Evolutionary conservation across 2,888 invertebrate genomes (phyloP).

Genomic region (Apodemia hepburni): DNA sequence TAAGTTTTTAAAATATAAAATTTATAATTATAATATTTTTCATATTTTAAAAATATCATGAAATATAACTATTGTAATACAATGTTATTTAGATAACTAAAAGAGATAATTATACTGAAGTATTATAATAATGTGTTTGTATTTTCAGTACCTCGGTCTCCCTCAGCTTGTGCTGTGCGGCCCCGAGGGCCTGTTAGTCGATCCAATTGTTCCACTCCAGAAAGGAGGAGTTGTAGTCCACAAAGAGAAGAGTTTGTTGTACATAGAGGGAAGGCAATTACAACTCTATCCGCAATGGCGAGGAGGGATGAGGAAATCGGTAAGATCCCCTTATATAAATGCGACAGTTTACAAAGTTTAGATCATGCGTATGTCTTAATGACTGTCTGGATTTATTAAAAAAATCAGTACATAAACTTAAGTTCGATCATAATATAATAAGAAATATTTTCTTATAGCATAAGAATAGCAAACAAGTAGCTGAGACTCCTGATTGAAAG

Average conservation of each 20-base stretch:
- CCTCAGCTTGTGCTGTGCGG: conserved; percentile 63
- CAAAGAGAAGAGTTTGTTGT: conserved; percentile 88
- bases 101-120: neutral
- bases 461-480: too few species aligned
- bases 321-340: conserved; percentile 16
- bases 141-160: conserved; percentile 71
- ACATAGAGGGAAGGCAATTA: conserved; percentile 88
- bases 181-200: conserved; percentile 41
- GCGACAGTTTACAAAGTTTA: neutral
- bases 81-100: neutral
- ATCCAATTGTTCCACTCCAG: conserved; percentile 67
- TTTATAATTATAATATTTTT: neutral
- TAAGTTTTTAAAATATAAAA: neutral
- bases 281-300: conserved; percentile 83
- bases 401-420: too few species aligned
- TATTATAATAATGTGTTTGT: neutral
- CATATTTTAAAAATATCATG: neutral
- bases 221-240: conserved; percentile 60
- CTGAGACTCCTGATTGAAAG: too few species aligned
- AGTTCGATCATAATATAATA: too few species aligned
- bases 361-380: too few species aligned
- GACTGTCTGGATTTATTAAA: too few species aligned
- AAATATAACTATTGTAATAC: neutral
- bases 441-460: too few species aligned
- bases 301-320: conserved; percentile 45